Conservation (phyloP, 2,797 vertebrate genomes). For the Platalea minor region DNA sequence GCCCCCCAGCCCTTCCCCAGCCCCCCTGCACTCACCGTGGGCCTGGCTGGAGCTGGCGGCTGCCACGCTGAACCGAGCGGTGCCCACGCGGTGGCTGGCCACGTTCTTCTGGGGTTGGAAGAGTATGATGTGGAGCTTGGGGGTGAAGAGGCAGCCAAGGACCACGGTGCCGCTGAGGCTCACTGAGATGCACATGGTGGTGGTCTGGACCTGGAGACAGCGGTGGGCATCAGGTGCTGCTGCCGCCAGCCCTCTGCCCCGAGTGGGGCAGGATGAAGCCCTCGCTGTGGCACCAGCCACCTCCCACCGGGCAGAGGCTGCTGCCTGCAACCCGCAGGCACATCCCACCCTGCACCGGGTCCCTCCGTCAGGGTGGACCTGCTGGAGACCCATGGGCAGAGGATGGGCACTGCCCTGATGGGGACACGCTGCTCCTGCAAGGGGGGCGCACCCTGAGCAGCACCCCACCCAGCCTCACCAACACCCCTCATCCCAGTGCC, state of each 20-base stretch:
- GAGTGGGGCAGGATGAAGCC: background rate
- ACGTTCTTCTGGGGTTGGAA: slow-evolving; percentile 99
- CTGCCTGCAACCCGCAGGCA: background rate
- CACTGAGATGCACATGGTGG: slow-evolving; percentile 98
- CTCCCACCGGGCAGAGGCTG: background rate
- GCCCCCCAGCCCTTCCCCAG: background rate
- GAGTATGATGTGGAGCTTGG: slow-evolving; percentile 96
- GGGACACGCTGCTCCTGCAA: background rate
- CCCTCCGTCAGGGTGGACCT: background rate
- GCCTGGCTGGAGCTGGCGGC: slow-evolving; percentile 85
- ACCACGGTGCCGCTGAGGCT: slow-evolving; percentile 97
- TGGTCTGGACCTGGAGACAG: slow-evolving; percentile 90
- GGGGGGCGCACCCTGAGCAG: background rate
- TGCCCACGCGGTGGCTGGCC: slow-evolving; percentile 86
- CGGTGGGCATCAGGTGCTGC: background rate
- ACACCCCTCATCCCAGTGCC: rapidly evolving
- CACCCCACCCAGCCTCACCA: background rate
- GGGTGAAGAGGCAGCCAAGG: slow-evolving; percentile 95
- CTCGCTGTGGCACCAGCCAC: background rate
- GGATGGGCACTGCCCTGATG: background rate
- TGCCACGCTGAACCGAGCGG: slow-evolving; percentile 85
- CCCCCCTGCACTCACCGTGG: slow-evolving; percentile 77
- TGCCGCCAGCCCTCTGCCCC: background rate
- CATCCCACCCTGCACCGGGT: background rate
- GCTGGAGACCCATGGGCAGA: background rate